phyloP scores from a whole-genome alignment of 2,797 vertebrate species.

The Sebastes flavidus region DNA sequence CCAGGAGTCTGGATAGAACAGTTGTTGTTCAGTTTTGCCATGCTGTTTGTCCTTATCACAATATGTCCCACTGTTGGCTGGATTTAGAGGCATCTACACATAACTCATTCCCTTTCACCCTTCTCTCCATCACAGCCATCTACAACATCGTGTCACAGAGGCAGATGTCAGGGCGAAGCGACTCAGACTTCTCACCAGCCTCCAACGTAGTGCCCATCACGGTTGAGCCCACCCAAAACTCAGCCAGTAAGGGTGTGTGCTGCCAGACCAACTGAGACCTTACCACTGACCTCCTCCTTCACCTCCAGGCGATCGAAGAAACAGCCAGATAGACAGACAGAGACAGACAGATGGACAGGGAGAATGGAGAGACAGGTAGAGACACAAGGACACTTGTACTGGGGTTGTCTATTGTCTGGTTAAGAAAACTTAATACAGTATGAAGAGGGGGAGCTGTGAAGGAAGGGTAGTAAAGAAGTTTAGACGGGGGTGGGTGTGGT shows the following conservation, averaged over 20 bases:
- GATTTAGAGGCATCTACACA: conserved; percentile 49
- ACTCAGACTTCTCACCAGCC: conserved; percentile 84
- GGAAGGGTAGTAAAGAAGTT: conserved; percentile 21
- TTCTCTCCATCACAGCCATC: conserved; percentile 81
- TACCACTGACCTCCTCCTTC: conserved; percentile 46
- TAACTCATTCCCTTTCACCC: conserved; percentile 42
- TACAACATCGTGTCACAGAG: conserved; percentile 90
- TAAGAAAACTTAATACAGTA: neutral
- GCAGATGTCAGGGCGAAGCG: conserved; percentile 84
- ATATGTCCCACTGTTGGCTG: conserved; percentile 62
- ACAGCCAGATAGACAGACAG: conserved; percentile 51
- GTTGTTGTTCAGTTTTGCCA: conserved; percentile 61
- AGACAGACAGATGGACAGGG: conserved; percentile 38
- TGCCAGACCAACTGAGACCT: conserved; percentile 88
- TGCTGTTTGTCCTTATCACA: conserved; percentile 63
- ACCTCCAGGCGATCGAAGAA: conserved; percentile 50
- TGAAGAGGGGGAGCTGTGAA: conserved; percentile 3
- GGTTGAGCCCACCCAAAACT: conserved; percentile 85
- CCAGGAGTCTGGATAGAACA: conserved; percentile 64
- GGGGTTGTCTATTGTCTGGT: conserved; percentile 21
- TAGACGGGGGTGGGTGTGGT: neutral
- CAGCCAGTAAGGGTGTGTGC: conserved; percentile 78
- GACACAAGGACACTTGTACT: conserved; percentile 25
- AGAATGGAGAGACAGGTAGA: conserved; percentile 48
- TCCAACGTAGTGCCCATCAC: conserved; percentile 89